Percentiles rank a stretch among this genome's conserved stretches.
These are phyloP conservation scores for Hirtodrosophila confusa DNA, from an alignment of 2,888 invertebrate genomes.

Conservation along the genomic window DNA sequence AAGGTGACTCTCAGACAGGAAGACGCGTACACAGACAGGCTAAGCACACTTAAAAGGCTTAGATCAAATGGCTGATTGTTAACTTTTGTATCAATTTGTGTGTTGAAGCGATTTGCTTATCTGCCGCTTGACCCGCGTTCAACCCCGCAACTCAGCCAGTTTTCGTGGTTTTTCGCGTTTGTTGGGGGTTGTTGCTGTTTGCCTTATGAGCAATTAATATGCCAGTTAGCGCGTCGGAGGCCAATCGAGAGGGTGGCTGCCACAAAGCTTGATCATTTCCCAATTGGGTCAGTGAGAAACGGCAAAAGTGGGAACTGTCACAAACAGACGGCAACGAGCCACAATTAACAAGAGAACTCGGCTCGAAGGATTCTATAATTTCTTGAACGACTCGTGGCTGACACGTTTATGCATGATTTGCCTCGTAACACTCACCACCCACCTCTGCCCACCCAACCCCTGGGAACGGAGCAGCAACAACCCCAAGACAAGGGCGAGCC, in stretches of 20 bases:
- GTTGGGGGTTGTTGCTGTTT: constrained; percentile 7
- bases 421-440: constrained; percentile 30
- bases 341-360: background rate
- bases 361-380: constrained; percentile 34
- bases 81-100: constrained; percentile 13
- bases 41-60: too few relatives aligned
- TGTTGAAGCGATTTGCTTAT: constrained; percentile 7
- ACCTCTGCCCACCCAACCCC: constrained; percentile 5
- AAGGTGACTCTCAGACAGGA: constrained; percentile 45
- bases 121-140: constrained; percentile 3
- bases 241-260: constrained; percentile 41
- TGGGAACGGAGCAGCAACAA: constrained; percentile 35
- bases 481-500: constrained; percentile 32
- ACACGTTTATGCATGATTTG: constrained; percentile 75
- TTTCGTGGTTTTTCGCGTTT: background rate
- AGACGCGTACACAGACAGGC: background rate
- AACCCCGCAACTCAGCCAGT: background rate
- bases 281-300: constrained; percentile 45
- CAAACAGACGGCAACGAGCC: constrained; percentile 36
- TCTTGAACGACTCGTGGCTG: constrained; percentile 63
- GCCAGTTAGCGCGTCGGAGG: constrained; percentile 36
- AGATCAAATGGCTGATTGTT: constrained; percentile 31
- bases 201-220: constrained; percentile 59
- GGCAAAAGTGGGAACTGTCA: constrained; percentile 51
- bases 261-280: background rate